Conservation (phyloP, 2,888 invertebrate genomes). For the Limnephilus marmoratus region DNA sequence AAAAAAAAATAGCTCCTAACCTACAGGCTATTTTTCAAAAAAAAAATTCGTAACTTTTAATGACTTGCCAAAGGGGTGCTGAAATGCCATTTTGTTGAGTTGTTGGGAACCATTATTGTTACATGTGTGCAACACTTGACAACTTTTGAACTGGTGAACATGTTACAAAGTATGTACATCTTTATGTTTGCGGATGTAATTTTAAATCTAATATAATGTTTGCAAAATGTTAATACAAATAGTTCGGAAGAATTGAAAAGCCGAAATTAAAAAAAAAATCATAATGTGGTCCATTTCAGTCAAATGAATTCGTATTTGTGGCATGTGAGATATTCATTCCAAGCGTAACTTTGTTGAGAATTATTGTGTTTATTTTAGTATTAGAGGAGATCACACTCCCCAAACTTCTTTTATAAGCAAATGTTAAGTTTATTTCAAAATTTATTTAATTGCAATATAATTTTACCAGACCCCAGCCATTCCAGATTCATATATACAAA, state of each 20-base stretch:
- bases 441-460: not conserved
- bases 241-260: not conserved
- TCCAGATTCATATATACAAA: not conserved
- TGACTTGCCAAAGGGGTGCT: too few relatives aligned
- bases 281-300: not conserved
- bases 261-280: not conserved
- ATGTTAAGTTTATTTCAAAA: not conserved
- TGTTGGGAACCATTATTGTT: too few relatives aligned
- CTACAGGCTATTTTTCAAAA: too few relatives aligned
- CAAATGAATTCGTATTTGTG: not conserved
- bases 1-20: too few relatives aligned
- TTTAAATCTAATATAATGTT: too few relatives aligned
- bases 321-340: not conserved
- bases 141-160: too few relatives aligned
- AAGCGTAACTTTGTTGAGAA: not conserved
- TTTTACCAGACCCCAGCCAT: not conserved
- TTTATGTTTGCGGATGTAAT: too few relatives aligned
- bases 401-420: not conserved
- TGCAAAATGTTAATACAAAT: too few relatives aligned
- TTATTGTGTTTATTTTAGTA: not conserved
- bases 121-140: too few relatives aligned
- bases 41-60: too few relatives aligned
- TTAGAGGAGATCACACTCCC: not conserved
- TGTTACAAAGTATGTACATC: not conserved
- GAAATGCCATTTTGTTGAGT: too few relatives aligned